Percentiles rank a stretch among this genome's conserved stretches.
These are phyloP conservation scores for Drosophila leonis DNA, from an alignment of 2,888 invertebrate species.

Conservation along the genomic window DNA sequence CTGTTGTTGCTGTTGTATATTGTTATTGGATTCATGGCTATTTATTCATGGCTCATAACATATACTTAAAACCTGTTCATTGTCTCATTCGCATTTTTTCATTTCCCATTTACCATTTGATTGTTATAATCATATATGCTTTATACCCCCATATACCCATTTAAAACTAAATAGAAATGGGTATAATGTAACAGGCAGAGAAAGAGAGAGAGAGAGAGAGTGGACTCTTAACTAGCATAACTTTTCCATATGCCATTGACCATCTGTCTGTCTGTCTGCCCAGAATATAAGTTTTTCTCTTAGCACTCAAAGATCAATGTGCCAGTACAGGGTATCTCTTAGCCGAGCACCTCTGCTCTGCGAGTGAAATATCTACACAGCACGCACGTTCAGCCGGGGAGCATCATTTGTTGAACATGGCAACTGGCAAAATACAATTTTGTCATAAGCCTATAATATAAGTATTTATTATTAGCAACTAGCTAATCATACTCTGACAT, in stretches of 20 bases:
- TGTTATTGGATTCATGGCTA: slow-evolving; percentile 35
- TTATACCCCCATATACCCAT: slow-evolving; percentile 14
- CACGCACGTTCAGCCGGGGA: slow-evolving; percentile 48
- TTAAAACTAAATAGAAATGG: background rate
- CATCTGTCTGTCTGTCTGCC: background rate
- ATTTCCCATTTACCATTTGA: slow-evolving; percentile 44
- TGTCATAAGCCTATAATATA: slow-evolving; percentile 7
- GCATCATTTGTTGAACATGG: slow-evolving; percentile 65
- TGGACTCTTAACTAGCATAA: background rate
- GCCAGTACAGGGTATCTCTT: background rate
- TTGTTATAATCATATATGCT: slow-evolving; percentile 58
- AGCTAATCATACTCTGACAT: slow-evolving; percentile 10
- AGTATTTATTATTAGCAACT: slow-evolving; percentile 16
- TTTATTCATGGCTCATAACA: slow-evolving; percentile 30
- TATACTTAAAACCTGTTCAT: slow-evolving; percentile 44
- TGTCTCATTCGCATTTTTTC: slow-evolving; percentile 38
- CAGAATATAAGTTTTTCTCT: background rate
- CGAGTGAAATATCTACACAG: slow-evolving; percentile 35
- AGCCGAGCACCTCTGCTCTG: background rate
- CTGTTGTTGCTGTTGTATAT: slow-evolving; percentile 7
- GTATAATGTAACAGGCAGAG: background rate
- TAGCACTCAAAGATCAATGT: background rate
- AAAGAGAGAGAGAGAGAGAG: background rate
- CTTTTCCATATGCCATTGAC: too few relatives aligned
- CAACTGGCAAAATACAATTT: slow-evolving; percentile 27